Evolutionary conservation across 2,888 invertebrate species (phyloP), one percentile per base, ranked within the genome.

Genomic region (Hoplodrina blanda): DNA sequence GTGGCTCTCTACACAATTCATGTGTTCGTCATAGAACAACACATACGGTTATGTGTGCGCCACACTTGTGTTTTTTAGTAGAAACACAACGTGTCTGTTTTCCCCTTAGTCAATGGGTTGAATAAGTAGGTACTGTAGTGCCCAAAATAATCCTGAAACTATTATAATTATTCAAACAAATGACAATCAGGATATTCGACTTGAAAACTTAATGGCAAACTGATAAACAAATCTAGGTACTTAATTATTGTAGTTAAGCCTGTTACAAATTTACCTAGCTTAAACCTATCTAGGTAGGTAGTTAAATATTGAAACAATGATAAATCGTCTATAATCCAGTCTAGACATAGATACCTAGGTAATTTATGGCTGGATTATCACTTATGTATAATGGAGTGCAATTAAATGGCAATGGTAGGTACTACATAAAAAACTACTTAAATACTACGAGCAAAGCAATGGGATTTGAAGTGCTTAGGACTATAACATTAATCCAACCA

Each of bases 351-450:
- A 69, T 73, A 25, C 17, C 60, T 73, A 44, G 25, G 19, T 60
- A 50, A 60, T 55, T 69, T 55, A 73, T 73, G 54, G 1, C 20
- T 54, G 33, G 41, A 59, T 77, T 76, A 75, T 75, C 8, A 15
- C 20, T 17, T 37, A 53, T 25, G 19, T 54, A 62, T 52, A 52
- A 65, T 73, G 15, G n/a, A 72, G 37, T 57, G 15, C n/a, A 41
- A 59, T 41, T 59, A 13, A 53, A 68, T 68, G 0, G n/a, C 15
- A n/a, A 15, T 63, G 73, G 11, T 55, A n/a, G 33, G 33, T 33
- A 3, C 5, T 41, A 54, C 15, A 41, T 52, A 15, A 44, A 52
- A 19, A 44, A 13, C 17, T 46, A 15, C 30, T 49, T 1, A 20
- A 17, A 13, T 7, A 55, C 1, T 55, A 20, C 33, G 37, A 30